These are phyloP conservation scores for Phalloptychus januarius DNA, from an alignment of 2,797 vertebrate genomes.

Conservation along the genomic window DNA sequence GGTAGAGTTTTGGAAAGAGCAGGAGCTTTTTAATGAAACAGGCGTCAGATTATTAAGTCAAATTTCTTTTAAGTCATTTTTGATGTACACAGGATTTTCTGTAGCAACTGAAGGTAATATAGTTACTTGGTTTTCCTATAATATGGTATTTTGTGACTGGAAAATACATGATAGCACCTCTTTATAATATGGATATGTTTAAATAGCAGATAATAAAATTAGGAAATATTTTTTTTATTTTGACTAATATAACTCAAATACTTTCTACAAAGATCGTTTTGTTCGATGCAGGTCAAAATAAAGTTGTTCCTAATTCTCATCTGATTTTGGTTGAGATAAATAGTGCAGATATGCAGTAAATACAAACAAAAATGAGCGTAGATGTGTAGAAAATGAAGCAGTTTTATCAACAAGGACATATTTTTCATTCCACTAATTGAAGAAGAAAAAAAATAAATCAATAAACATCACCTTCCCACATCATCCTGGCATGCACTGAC, in stretches of 20 bases:
- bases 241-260: neutral
- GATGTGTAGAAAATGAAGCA: constrained; percentile 36
- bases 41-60: too few species aligned
- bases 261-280: constrained; percentile 35
- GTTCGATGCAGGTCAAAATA: neutral
- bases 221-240: neutral
- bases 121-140: too few species aligned
- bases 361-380: constrained; percentile 32
- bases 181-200: neutral
- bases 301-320: constrained; percentile 45
- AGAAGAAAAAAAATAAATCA: constrained; percentile 47
- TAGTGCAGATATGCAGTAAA: constrained; percentile 30
- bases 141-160: too few species aligned
- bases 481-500: constrained; percentile 48
- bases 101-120: too few species aligned
- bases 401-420: constrained; percentile 51
- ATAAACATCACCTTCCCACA: constrained; percentile 34
- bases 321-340: constrained; percentile 43
- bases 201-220: neutral
- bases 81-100: too few species aligned
- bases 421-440: constrained; percentile 61
- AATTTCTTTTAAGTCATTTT: too few species aligned
- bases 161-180: too few species aligned
- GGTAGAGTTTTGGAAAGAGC: too few species aligned
- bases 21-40: too few species aligned